Evolutionary conservation across 1,140 invertebrate genomes (phyloP), one percentile per base, ranked within the genome.

Genomic region (Apis cerana): DNA sequence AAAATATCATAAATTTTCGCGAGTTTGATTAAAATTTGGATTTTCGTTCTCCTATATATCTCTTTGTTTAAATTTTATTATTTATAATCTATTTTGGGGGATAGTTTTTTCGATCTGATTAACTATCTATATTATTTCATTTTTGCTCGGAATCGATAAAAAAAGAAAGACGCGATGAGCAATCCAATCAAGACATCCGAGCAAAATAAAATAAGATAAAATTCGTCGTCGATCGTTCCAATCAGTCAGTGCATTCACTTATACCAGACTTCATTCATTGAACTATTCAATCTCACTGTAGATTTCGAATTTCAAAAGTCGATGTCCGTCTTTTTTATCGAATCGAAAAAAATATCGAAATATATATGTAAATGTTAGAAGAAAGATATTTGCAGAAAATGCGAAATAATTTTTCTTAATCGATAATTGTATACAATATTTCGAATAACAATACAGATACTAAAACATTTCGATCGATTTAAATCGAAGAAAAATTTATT

Each of bases 111-210:
- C 23, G 33, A 43, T 43, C 33, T 43, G 33, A 43, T 43, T 43
- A 43, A 43, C 33, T 43, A 13, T 15, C 61, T 50, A 59, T 52
- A 27, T 59, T 48, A 13, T 19, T 74, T 67, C 50, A 48, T 58
- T 70, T 71, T 52, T 52, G 9, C 56, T 52, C 15, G n/a, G n/a
- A 13, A n/a, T 59, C 59, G 64, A 80, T 48, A 74, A 70, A 80
- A 33, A 64, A 70, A 23, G 65, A 62, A 65, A 27, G 61, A 56
- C 33, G 17, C 59, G 52, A 12, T 54, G 43, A 68, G 64, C 80
- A 84, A 84, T 81, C 78, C 48, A 81, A 84, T 81, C 83, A 84
- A 84, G 78, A 81, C 62, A 81, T 81, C 65, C 27, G 27, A 43
- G 21, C 23, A 48, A 64, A 75, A 75, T 81, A 75, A 81, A 84